A percentile compares a stretch with the other conserved stretches of the same genome.
Conservation (phyloP, 37 sponge, comb jelly and placozoan species). For the Ephydatia muelleri region DNA sequence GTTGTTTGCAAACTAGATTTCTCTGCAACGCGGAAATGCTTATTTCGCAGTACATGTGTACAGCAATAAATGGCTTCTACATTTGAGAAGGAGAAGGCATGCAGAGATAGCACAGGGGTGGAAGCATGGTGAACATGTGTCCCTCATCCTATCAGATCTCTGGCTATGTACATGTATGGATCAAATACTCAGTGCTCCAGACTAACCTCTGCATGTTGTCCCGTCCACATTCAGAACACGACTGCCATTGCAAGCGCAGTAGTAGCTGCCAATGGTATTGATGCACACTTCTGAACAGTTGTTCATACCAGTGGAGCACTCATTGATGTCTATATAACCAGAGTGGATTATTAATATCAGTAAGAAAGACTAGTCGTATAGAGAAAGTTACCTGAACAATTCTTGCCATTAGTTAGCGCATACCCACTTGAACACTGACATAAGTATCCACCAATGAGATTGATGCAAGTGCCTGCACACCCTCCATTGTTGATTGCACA, state of each 20-base stretch:
- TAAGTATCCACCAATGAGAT: conserved; percentile 25
- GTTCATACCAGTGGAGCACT: neutral
- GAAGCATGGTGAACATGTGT: too few relatives aligned
- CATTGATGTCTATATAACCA: conserved; percentile 17
- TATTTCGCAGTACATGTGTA: too few relatives aligned
- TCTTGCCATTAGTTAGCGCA: conserved; percentile 5
- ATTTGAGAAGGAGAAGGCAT: too few relatives aligned
- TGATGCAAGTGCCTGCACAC: conserved; percentile 9
- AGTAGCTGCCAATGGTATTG: conserved; percentile 40
- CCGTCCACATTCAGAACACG: conserved; percentile 20
- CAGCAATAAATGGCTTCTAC: too few relatives aligned
- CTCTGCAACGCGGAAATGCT: too few relatives aligned
- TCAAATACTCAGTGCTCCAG: too few relatives aligned
- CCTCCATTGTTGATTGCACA: conserved; percentile 12
- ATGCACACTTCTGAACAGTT: conserved; percentile 17
- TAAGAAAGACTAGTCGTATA: neutral
- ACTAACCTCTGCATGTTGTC: conserved; percentile 15
- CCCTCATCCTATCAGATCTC: too few relatives aligned
- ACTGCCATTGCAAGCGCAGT: conserved; percentile 9
- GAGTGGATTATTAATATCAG: neutral
- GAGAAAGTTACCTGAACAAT: conserved; percentile 10
- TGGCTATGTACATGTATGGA: too few relatives aligned
- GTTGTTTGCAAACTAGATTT: too few relatives aligned
- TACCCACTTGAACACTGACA: neutral
- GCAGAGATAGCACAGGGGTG: too few relatives aligned